phyloP scores from a whole-genome alignment of 1,140 invertebrate species.

The Magallana gigas region DNA sequence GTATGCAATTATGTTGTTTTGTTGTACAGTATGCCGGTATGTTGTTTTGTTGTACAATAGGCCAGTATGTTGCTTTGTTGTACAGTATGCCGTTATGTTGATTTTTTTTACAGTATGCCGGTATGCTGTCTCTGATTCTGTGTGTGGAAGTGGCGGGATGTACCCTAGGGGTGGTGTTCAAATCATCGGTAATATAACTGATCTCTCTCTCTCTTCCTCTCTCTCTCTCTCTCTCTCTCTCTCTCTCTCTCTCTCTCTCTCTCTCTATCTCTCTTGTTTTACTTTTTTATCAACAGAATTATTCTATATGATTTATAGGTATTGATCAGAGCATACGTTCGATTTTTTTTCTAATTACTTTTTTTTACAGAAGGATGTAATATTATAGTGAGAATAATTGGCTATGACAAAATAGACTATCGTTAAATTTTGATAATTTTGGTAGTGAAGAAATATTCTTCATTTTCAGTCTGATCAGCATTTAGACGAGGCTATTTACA shows the following conservation, averaged over 20 bases:
- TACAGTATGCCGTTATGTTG: too few species aligned
- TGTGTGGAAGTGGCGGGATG: conserved; percentile 52
- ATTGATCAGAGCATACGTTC: too few species aligned
- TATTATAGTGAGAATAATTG: too few species aligned
- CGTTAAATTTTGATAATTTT: too few species aligned
- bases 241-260: not conserved
- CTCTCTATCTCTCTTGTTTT: not conserved
- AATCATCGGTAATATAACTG: conserved; percentile 41
- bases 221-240: not conserved
- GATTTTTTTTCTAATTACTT: too few species aligned
- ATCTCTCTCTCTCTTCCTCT: not conserved
- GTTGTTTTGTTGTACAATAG: too few species aligned
- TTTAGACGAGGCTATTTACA: conserved; percentile 46
- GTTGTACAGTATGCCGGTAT: too few species aligned
- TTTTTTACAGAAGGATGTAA: too few species aligned
- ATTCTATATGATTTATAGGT: too few species aligned
- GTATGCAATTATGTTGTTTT: too few species aligned
- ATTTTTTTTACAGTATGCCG: conserved; percentile 41
- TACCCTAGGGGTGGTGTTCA: conserved; percentile 51
- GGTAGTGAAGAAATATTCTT: not conserved
- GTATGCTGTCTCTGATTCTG: conserved; percentile 41
- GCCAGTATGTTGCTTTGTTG: too few species aligned
- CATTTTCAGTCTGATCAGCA: conserved; percentile 42
- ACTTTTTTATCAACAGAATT: not conserved
- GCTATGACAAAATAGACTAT: too few species aligned